These are phyloP conservation scores for Benitochromis conjunctus DNA, from an alignment of 2,113 vertebrate species.

Conservation along the genomic window DNA sequence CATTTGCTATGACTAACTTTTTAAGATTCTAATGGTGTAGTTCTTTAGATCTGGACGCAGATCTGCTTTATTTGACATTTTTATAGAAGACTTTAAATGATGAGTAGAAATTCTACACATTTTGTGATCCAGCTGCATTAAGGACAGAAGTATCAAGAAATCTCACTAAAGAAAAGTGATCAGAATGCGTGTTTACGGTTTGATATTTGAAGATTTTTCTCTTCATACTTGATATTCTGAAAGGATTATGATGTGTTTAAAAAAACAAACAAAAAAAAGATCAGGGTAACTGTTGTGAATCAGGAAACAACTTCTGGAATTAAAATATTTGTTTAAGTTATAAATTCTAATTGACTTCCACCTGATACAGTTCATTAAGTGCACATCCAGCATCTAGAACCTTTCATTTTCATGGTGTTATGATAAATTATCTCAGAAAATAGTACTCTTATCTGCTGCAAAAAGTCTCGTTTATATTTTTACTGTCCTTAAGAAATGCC, in stretches of 20 bases:
- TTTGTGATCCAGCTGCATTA: not conserved
- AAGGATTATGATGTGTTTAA: not conserved
- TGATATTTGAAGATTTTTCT: not conserved
- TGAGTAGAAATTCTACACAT: accelerated
- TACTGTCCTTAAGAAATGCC: not conserved
- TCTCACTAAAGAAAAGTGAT: not conserved
- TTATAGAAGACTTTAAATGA: not conserved
- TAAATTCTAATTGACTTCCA: not conserved
- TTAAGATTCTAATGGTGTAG: not conserved
- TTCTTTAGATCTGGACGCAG: not conserved
- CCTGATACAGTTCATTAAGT: not conserved
- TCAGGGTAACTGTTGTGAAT: not conserved
- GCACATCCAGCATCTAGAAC: not conserved
- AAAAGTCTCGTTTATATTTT: not conserved
- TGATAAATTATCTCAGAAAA: not conserved
- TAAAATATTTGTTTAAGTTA: not conserved
- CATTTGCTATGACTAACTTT: not conserved
- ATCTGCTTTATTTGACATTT: not conserved
- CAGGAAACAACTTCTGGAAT: not conserved
- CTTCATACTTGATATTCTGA: not conserved
- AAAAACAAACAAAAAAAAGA: not conserved
- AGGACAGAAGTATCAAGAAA: not conserved
- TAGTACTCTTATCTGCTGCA: slow-evolving; percentile 2
- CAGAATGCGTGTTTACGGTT: not conserved
- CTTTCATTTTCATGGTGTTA: not conserved